phyloP scores from a whole-genome alignment of 2,888 invertebrate species.

The Acleris emargana region DNA sequence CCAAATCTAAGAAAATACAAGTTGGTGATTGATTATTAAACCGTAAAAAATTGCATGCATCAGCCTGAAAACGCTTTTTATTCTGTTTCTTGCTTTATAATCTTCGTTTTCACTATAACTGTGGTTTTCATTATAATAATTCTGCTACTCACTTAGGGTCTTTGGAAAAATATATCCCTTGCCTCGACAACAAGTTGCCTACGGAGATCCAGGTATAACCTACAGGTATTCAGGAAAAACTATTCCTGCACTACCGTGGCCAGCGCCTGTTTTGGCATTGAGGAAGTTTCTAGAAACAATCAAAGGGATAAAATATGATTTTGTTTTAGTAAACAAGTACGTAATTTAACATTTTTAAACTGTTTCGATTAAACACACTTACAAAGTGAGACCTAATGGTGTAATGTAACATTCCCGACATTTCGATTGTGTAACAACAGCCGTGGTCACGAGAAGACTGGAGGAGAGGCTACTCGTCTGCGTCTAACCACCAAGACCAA shows the following conservation, averaged over 20 bases:
- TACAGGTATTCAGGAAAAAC: constrained; percentile 87
- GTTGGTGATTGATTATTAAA: neutral
- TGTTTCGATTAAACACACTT: too few relatives aligned
- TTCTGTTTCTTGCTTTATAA: too few relatives aligned
- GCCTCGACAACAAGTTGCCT: constrained; percentile 88
- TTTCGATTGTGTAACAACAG: too few relatives aligned
- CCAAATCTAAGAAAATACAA: neutral
- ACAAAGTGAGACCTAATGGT: too few relatives aligned
- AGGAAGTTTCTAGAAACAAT: constrained; percentile 76
- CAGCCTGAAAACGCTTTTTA: too few relatives aligned
- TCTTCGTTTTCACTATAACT: neutral
- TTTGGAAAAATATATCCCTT: constrained; percentile 87
- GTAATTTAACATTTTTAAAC: too few relatives aligned
- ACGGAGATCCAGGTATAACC: constrained; percentile 85
- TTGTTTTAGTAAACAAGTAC: constrained; percentile 85
- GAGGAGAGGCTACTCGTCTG: too few relatives aligned
- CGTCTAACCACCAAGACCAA: too few relatives aligned
- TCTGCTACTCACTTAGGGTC: constrained; percentile 65
- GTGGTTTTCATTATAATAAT: neutral
- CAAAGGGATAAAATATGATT: constrained; percentile 85
- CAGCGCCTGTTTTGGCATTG: constrained; percentile 73
- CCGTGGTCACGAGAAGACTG: too few relatives aligned
- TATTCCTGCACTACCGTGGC: constrained; percentile 86
- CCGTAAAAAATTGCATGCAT: too few relatives aligned
- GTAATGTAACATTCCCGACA: too few relatives aligned